Percentiles rank a stretch among this genome's conserved stretches.
These are phyloP conservation scores for Lepidotrigona ventralis DNA, from an alignment of 1,140 invertebrate genomes.

Conservation along the genomic window DNA sequence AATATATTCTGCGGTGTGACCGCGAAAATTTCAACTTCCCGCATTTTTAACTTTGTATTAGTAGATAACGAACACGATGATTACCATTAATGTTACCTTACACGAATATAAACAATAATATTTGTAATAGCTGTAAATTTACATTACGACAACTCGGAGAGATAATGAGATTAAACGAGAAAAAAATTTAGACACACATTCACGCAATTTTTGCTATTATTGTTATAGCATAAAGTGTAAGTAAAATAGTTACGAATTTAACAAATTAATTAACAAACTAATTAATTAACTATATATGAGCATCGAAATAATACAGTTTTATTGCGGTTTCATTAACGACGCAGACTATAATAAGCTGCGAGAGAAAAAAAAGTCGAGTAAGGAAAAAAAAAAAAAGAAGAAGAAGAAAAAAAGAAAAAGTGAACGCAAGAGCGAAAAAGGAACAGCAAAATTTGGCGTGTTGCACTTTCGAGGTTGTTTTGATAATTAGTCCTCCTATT, in stretches of 20 bases:
- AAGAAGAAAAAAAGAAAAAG: background rate
- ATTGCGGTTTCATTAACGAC: slow-evolving; percentile 51
- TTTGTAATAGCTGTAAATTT: slow-evolving; percentile 73
- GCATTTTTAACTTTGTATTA: slow-evolving; percentile 75
- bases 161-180: slow-evolving; percentile 45
- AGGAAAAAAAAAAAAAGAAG: background rate
- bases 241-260: slow-evolving; percentile 69
- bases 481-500: slow-evolving; percentile 32
- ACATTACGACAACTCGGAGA: slow-evolving; percentile 54
- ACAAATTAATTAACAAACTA: slow-evolving; percentile 66
- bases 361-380: slow-evolving; percentile 18
- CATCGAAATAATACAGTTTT: slow-evolving; percentile 67
- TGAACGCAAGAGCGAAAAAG: background rate
- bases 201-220: slow-evolving; percentile 72
- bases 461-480: slow-evolving; percentile 20
- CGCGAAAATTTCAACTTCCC: slow-evolving; percentile 63
- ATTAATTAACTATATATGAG: slow-evolving; percentile 66
- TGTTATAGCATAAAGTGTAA: slow-evolving; percentile 68
- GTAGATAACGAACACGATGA: slow-evolving; percentile 60
- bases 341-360: slow-evolving; percentile 33
- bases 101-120: slow-evolving; percentile 70
- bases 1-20: slow-evolving; percentile 44
- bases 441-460: background rate
- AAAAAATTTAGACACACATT: slow-evolving; percentile 54
- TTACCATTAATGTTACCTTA: slow-evolving; percentile 62